Percentiles rank a stretch among this genome's conserved stretches.
phyloP scores from a whole-genome alignment of 2,113 vertebrate species.

The Parus major region DNA sequence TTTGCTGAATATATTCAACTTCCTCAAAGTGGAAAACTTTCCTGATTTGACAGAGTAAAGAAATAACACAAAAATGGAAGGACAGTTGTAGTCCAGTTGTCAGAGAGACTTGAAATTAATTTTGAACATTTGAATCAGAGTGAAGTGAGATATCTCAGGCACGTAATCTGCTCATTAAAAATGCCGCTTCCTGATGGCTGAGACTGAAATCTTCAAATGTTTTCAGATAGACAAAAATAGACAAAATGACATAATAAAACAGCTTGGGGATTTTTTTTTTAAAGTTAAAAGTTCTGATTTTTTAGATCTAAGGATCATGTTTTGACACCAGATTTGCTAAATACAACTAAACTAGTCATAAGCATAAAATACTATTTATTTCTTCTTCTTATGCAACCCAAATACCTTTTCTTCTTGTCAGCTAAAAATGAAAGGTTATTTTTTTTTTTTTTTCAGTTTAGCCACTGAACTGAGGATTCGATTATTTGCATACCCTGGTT shows the following conservation, averaged over 20 bases:
- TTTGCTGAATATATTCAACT: background rate
- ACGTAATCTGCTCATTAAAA: slow-evolving; percentile 36
- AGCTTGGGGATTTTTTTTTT: background rate
- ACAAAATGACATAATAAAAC: background rate
- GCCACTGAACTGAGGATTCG: slow-evolving; percentile 14
- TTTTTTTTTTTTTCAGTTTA: slow-evolving; percentile 22
- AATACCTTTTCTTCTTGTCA: background rate
- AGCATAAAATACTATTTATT: background rate
- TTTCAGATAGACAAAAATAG: background rate
- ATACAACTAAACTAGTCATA: background rate
- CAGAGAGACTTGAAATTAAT: background rate
- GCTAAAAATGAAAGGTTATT: slow-evolving; percentile 21
- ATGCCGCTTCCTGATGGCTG: background rate
- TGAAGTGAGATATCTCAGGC: slow-evolving; percentile 18
- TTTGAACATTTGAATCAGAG: background rate
- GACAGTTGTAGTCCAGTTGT: slow-evolving; percentile 23
- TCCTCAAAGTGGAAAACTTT: background rate
- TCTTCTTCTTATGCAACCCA: background rate
- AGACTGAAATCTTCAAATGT: background rate
- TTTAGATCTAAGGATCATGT: background rate
- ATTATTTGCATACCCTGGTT: slow-evolving; percentile 37
- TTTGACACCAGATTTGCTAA: background rate
- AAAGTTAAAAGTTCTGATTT: background rate
- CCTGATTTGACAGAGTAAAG: background rate
- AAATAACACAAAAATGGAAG: slow-evolving; percentile 11